These are phyloP conservation scores for Campylomormyrus tamandua DNA, from an alignment of 2,113 vertebrate genomes.

Conservation along the genomic window DNA sequence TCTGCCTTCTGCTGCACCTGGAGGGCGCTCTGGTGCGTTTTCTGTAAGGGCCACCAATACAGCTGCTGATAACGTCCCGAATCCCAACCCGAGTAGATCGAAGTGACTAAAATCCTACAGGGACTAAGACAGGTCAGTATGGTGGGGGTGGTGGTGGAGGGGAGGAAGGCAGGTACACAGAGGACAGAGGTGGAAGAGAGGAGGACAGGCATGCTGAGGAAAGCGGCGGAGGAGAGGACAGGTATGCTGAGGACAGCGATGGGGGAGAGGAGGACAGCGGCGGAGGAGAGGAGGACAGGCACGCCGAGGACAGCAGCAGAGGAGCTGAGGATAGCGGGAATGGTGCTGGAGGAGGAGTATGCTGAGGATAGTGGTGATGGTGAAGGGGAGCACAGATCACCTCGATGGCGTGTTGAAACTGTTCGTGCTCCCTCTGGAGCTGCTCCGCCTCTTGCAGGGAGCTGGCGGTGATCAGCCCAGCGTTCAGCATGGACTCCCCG, in stretches of 20 bases:
- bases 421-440: slow-evolving; percentile 92
- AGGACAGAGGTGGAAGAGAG: background rate
- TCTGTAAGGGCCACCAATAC: slow-evolving; percentile 53
- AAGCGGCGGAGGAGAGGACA: background rate
- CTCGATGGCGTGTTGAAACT: slow-evolving; percentile 98
- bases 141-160: background rate
- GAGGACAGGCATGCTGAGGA: background rate
- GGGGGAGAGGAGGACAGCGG: background rate
- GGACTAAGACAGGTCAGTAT: background rate
- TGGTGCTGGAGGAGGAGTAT: background rate
- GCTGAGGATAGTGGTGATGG: background rate
- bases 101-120: background rate
- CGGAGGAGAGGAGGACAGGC: background rate
- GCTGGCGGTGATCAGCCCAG: slow-evolving; percentile 92
- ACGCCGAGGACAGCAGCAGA: background rate
- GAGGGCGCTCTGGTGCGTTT: slow-evolving; percentile 95
- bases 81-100: background rate
- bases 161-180: background rate
- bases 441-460: slow-evolving; percentile 95
- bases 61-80: background rate
- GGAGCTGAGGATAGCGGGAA: background rate
- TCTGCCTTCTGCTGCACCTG: slow-evolving; percentile 99
- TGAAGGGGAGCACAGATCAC: slow-evolving; percentile 46
- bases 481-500: slow-evolving; percentile 95
- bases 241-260: background rate